Percentiles rank a stretch among this genome's conserved stretches.
Evolutionary conservation across 2,888 invertebrate species (phyloP).

Genomic region (Eledona agricola): DNA sequence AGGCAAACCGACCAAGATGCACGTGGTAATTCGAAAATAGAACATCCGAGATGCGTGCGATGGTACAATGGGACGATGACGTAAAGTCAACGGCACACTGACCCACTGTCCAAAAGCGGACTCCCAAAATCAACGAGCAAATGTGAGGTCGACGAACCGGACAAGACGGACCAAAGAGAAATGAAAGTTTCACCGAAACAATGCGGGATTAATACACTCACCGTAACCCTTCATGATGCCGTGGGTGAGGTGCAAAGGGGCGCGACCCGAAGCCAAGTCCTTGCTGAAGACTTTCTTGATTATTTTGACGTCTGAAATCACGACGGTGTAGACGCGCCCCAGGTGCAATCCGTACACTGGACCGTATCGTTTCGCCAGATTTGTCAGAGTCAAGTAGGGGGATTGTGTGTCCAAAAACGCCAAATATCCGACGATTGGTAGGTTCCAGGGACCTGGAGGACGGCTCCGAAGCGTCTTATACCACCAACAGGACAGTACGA

Average conservation of each 20-base stretch:
- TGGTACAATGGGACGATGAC: constrained; percentile 24
- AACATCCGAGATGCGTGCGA: constrained; percentile 10
- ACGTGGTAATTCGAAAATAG: neutral
- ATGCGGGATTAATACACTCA: constrained; percentile 63
- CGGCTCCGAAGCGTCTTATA: constrained; percentile 56
- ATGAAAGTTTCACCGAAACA: constrained; percentile 49
- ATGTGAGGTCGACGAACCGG: constrained; percentile 40
- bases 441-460: constrained; percentile 82
- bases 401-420: constrained; percentile 73
- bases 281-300: constrained; percentile 78
- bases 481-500: constrained; percentile 24
- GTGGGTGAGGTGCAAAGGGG: constrained; percentile 84
- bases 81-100: constrained; percentile 43
- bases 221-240: constrained; percentile 90
- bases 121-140: constrained; percentile 30
- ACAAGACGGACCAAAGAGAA: constrained; percentile 26
- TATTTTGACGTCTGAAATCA: constrained; percentile 77
- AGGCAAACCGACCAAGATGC: no score
- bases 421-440: constrained; percentile 83
- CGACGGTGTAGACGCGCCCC: constrained; percentile 79
- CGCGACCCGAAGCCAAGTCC: constrained; percentile 77
- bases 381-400: constrained; percentile 77
- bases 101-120: constrained; percentile 45
- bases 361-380: constrained; percentile 75
- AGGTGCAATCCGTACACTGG: constrained; percentile 76